phyloP scores from a whole-genome alignment of 1,140 invertebrate species.

The Micrasema longulum region DNA sequence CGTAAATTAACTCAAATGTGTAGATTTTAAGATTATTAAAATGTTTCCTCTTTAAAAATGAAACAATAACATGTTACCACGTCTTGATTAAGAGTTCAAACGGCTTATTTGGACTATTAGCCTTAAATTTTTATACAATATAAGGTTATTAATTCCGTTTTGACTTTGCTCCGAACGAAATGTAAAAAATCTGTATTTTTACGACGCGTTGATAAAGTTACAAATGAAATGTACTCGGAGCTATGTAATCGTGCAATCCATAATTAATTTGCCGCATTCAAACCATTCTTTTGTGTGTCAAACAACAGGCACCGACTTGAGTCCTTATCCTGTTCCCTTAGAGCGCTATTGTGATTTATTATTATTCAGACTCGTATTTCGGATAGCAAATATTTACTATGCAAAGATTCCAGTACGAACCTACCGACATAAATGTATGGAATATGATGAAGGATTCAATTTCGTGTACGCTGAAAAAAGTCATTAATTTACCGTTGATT shows the following conservation, averaged over 20 bases:
- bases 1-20: neutral
- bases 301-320: conserved; percentile 15
- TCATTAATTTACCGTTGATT: conserved; percentile 26
- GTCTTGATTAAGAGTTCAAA: neutral
- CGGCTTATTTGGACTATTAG: neutral
- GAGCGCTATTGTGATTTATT: conserved; percentile 37
- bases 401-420: conserved; percentile 20
- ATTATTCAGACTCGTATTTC: conserved; percentile 33
- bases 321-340: neutral
- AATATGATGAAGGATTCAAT: conserved; percentile 7
- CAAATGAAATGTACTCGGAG: conserved; percentile 2
- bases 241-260: conserved; percentile 28
- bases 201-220: conserved; percentile 2
- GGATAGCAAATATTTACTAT: conserved; percentile 25
- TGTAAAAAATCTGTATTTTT: neutral
- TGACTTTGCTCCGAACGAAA: neutral
- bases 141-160: neutral
- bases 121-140: conserved; percentile 1
- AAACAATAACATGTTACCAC: conserved; percentile 25
- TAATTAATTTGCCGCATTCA: conserved; percentile 36
- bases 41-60: conserved; percentile 2
- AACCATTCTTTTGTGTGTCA: conserved; percentile 34
- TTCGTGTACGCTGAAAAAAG: conserved; percentile 22
- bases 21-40: conserved; percentile 6
- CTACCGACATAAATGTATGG: neutral